Evolutionary conservation across 2,797 vertebrate species (phyloP).

Genomic region (Eutrigla gurnardus): DNA sequence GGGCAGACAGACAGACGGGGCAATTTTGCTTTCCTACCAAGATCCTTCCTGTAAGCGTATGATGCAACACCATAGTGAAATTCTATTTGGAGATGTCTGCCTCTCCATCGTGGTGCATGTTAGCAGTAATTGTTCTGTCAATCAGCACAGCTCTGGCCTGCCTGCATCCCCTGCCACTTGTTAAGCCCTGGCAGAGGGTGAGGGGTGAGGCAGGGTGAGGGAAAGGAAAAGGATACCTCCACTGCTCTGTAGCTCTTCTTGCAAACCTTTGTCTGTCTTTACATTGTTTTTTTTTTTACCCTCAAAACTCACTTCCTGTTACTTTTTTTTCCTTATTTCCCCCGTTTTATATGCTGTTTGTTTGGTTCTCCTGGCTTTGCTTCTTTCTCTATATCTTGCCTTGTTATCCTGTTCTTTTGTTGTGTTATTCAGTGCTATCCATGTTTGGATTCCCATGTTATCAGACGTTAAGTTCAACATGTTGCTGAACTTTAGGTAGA

Average conservation of each 20-base stretch:
- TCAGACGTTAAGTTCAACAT: neutral
- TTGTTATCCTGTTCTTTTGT: neutral
- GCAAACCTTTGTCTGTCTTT: slow-evolving; percentile 45
- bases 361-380: neutral
- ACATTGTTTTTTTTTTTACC: slow-evolving; percentile 26
- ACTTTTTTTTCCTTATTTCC: slow-evolving; percentile 1
- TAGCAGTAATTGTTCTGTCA: slow-evolving; percentile 91
- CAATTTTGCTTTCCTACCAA: slow-evolving; percentile 78
- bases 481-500: neutral
- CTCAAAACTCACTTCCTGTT: slow-evolving; percentile 8
- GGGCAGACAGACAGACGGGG: slow-evolving; percentile 46
- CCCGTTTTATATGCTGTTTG: neutral
- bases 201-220: slow-evolving; percentile 54
- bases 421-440: neutral
- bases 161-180: slow-evolving; percentile 80
- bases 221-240: slow-evolving; percentile 35
- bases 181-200: slow-evolving; percentile 76
- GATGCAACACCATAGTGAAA: slow-evolving; percentile 85
- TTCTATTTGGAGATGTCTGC: slow-evolving; percentile 89
- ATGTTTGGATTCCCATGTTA: neutral
- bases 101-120: slow-evolving; percentile 82
- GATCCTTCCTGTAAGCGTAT: slow-evolving; percentile 82
- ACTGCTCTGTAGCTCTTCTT: slow-evolving; percentile 26
- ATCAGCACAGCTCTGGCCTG: slow-evolving; percentile 77
- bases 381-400: neutral